Percentiles rank a stretch among this genome's conserved stretches.
phyloP scores from a whole-genome alignment of 2,797 vertebrate genomes.

The Tympanoctomys barrerae region DNA sequence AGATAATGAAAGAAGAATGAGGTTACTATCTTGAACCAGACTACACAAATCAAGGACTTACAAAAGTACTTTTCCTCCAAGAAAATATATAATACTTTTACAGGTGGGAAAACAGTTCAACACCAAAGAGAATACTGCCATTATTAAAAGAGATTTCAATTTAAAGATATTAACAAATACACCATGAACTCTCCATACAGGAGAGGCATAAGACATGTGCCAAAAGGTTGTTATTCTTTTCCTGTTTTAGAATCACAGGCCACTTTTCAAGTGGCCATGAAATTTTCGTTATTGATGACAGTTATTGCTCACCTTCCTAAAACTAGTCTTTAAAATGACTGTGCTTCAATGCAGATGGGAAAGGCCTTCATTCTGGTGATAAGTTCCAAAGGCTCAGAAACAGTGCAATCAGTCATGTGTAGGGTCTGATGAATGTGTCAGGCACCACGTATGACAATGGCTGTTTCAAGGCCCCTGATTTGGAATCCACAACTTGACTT shows the following conservation, averaged over 20 bases:
- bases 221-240: background rate
- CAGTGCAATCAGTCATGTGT: slow-evolving; percentile 36
- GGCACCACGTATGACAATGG: background rate
- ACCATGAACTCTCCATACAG: background rate
- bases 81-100: background rate
- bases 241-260: background rate
- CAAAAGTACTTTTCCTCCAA: background rate
- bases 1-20: background rate
- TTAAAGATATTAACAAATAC: slow-evolving; percentile 46
- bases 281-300: slow-evolving; percentile 73
- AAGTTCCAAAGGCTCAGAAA: slow-evolving; percentile 58
- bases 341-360: slow-evolving; percentile 73
- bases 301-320: slow-evolving; percentile 74
- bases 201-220: background rate
- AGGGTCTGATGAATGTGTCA: slow-evolving; percentile 68
- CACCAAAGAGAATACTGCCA: background rate
- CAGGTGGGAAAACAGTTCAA: background rate
- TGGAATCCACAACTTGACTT: background rate
- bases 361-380: slow-evolving; percentile 73
- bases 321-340: slow-evolving; percentile 80
- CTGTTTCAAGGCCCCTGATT: slow-evolving; percentile 70
- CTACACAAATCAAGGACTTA: background rate
- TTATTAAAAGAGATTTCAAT: slow-evolving; percentile 38
- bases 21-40: background rate
- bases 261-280: slow-evolving; percentile 51